Base-by-base conservation (phyloP, 53 echinoderm and acorn worm species). In the Arbacia lixula region DNA sequence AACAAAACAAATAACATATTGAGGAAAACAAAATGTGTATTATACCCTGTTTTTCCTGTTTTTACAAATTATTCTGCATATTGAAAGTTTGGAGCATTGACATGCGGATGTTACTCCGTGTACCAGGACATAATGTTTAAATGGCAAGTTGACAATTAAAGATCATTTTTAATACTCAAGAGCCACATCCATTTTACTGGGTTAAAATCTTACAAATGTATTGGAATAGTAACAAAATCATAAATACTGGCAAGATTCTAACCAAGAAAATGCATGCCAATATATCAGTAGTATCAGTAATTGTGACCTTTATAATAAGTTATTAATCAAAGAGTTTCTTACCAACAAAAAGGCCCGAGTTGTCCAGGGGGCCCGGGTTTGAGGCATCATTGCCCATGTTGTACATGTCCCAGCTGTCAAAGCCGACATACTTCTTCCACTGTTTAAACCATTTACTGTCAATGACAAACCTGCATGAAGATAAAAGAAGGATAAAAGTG, bases 401-500 rank as follows among this genome's bases (percentile, higher is more conserved):
- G 86, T 95, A 95, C 52, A 90, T 81, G 52, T 99, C 99, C 92
- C 94, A 99, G 86, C 95, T 95, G 85, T 95, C 95, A 81, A 87
- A 95, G 8, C 99, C 99, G 3, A 99, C 94, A 90, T 89, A 95
- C 46, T 99, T 99, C 89, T 99, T 99, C 99, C 99, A 99, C 52
- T 95, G 99, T 56, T 99, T 99, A 50, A 89, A 95, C 99, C 99
- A 99, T 63, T 90, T 94, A 74, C 94, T 99, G 85, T 99, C 99
- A 57, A 99, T 77, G 22, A 99, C 83, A 73, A 90, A 95, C 94
- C 99, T 95, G 65, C 42, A 69, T 27, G 14, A 26, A 25, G 25
- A 12, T 14, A 69, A 36, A 68, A 31, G 41, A 3, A 49, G 12
- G n/a, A 25, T 19, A 11, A 66, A 12, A 76, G 26, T 33, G 14